Evolutionary conservation across 2,113 vertebrate genomes (phyloP), one percentile per base, ranked within the genome.

Genomic region (Hemichromis elongatus): DNA sequence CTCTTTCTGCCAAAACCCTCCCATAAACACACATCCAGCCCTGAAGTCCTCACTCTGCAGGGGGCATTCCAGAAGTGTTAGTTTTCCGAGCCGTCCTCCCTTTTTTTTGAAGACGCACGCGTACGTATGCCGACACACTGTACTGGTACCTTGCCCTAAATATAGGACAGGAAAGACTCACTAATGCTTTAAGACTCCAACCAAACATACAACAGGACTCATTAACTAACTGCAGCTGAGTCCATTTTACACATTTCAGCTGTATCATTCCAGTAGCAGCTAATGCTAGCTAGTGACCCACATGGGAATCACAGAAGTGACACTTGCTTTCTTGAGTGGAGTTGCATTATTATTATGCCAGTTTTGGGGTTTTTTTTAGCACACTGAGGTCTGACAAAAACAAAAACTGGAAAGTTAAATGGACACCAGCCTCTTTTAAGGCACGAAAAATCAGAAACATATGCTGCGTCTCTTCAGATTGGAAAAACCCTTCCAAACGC

Each of bases 1-100:
- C 86, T 92, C 79, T 90, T 92, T 89, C 88, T 94, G 95, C 95
- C 95, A 95, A 92, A 91, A 82, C 82, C 50, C 88, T 95, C 94
- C 88, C 89, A 95, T 92, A 95, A 95, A 95, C 93, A 93, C 92
- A 92, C 88, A 83, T 93, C 92, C 93, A 93, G 52, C 90, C 86
- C 94, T 59, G 83, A 91, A 91, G 91, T 94, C 92, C 85, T 90
- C 30, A 5, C 92, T 90, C 85, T 83, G 91, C 89, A 70, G 94
- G 95, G 95, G 95, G 94, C 93, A 92, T 95, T 95, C 93, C 94
- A 92, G 85, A 90, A 86, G 92, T 92, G 93, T 92, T 91, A 86
- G 89, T 82, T 92, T 89, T 88, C 61, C 3, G 66, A 85, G 78
- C 66, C 35, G 53, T 84, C 79, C 80, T 89, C 84, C 52, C 19